Percentiles rank a stretch among this genome's conserved stretches.
Conservation (phyloP, 2,113 vertebrate species). For the Psophia crepitans region DNA sequence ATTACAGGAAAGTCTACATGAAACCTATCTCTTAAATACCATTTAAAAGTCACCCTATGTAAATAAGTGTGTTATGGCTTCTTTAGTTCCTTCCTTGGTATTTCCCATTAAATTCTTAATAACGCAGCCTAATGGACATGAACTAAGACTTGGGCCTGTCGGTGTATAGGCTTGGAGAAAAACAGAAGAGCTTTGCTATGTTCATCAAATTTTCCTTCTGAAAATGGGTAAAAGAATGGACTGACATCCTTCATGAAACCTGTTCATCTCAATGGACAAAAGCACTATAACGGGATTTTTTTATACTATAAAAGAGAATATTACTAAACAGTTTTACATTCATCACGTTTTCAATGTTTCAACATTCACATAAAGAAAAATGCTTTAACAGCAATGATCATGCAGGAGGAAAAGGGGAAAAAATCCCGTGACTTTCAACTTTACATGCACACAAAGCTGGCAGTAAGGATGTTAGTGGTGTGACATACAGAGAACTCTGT, state of each 20-base stretch:
- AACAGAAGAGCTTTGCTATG: background rate
- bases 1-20: background rate
- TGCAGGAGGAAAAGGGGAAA: slow-evolving; percentile 39
- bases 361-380: background rate
- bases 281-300: background rate
- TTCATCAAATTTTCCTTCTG: background rate
- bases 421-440: background rate
- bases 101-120: background rate
- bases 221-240: background rate
- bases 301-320: background rate
- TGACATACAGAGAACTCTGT: background rate
- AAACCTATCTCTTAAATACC: background rate
- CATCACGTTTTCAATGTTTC: background rate
- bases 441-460: background rate
- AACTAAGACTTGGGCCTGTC: background rate
- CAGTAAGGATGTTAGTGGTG: slow-evolving; percentile 4
- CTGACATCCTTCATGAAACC: background rate
- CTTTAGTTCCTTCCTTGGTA: background rate
- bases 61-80: background rate
- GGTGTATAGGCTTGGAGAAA: background rate
- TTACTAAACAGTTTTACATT: background rate
- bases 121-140: background rate
- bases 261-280: background rate
- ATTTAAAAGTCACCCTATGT: background rate
- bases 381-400: slow-evolving; percentile 17